Percentiles rank a stretch among this genome's conserved stretches.
These are phyloP conservation scores for Pedionomus torquatus DNA, from an alignment of 2,113 vertebrate genomes.

Conservation along the genomic window DNA sequence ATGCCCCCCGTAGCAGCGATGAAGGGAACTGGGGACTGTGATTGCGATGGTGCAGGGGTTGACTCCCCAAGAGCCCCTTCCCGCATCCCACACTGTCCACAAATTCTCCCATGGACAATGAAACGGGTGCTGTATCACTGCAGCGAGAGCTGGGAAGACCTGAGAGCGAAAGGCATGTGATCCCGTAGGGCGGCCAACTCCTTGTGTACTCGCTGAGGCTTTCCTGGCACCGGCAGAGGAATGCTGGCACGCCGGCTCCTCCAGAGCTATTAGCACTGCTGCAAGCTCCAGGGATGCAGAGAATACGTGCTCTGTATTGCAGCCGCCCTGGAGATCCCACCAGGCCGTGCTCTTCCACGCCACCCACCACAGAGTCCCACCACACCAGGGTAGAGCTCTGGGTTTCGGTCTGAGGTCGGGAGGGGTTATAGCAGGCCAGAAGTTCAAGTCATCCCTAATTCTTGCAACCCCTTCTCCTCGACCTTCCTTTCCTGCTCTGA, in stretches of 20 bases:
- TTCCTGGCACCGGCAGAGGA: not conserved
- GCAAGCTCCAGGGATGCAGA: not conserved
- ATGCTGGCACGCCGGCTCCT: not conserved
- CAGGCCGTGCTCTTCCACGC: not conserved
- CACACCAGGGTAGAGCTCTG: not conserved
- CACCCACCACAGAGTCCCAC: not conserved
- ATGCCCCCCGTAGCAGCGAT: not conserved
- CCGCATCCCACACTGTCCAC: rapidly evolving
- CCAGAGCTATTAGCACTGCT: not conserved
- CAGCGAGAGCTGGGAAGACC: not conserved
- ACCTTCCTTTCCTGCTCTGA: not conserved
- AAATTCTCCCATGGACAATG: not conserved
- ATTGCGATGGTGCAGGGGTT: rapidly evolving
- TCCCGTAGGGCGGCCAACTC: not conserved
- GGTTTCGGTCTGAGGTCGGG: not conserved
- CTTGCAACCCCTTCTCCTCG: too few species aligned
- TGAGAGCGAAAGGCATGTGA: not conserved
- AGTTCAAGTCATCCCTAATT: not conserved
- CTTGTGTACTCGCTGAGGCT: not conserved
- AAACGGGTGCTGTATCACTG: not conserved
- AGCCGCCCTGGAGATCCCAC: not conserved
- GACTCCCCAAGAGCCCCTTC: not conserved
- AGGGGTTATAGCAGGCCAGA: not conserved
- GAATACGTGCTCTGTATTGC: not conserved
- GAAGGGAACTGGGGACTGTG: not conserved